phyloP scores from a whole-genome alignment of 2,888 invertebrate species.

The Ectemnius continuus region DNA sequence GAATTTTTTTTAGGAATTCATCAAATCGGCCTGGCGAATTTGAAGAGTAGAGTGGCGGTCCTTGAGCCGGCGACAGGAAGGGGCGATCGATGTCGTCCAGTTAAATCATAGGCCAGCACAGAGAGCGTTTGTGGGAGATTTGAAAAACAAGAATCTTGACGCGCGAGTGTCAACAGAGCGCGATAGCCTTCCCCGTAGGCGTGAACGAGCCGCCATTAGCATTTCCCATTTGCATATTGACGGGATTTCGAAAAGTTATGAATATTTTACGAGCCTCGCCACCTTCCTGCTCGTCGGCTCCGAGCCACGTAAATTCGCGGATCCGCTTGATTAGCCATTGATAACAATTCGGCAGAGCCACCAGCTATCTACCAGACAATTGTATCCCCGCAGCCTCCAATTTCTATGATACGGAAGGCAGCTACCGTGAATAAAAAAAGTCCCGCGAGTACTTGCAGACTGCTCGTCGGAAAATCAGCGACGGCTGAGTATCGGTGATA shows the following conservation, averaged over 20 bases:
- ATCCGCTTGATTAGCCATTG: slow-evolving; percentile 4
- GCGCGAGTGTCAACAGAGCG: slow-evolving; percentile 52
- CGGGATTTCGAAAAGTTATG: slow-evolving; percentile 78
- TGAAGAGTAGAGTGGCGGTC: slow-evolving; percentile 15
- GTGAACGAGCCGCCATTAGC: slow-evolving; percentile 71
- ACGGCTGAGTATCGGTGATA: slow-evolving; percentile 20
- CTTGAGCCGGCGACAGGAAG: slow-evolving; percentile 13
- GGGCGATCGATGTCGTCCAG: slow-evolving; percentile 14
- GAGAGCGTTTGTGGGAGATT: slow-evolving; percentile 18
- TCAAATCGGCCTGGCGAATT: background rate
- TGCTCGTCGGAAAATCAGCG: slow-evolving; percentile 30
- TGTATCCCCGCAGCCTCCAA: too few species aligned
- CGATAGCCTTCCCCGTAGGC: slow-evolving; percentile 60
- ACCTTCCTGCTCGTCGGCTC: slow-evolving; percentile 11
- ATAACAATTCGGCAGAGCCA: background rate
- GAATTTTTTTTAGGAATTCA: background rate
- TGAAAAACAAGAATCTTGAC: slow-evolving; percentile 57
- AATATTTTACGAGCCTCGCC: slow-evolving; percentile 73
- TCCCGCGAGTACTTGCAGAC: slow-evolving; percentile 35
- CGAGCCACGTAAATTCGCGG: background rate
- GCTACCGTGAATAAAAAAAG: too few species aligned
- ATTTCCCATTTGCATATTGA: slow-evolving; percentile 77
- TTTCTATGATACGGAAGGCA: too few species aligned
- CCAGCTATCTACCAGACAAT: too few species aligned
- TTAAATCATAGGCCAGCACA: slow-evolving; percentile 31